These are phyloP conservation scores for Drosophila albomicans DNA, from an alignment of 1,140 invertebrate genomes.

Conservation along the genomic window DNA sequence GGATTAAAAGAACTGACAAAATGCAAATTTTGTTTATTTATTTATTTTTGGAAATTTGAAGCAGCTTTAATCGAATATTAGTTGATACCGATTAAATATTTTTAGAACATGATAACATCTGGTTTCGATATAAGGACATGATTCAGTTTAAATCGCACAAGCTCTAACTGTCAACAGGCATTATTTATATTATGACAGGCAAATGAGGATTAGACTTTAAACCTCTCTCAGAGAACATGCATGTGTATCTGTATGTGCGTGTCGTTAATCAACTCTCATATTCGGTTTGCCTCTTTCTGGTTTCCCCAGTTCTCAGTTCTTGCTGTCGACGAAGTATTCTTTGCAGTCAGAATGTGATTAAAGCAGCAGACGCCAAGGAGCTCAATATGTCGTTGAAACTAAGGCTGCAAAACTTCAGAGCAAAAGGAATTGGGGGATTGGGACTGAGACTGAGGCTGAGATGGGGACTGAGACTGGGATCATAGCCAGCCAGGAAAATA, in stretches of 20 bases:
- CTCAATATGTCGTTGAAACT: conserved; percentile 17
- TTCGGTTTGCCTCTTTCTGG: neutral
- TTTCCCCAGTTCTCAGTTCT: neutral
- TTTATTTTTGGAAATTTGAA: neutral
- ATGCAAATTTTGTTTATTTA: conserved; percentile 66
- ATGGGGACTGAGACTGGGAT: conserved; percentile 12
- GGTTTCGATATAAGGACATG: conserved; percentile 28
- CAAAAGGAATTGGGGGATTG: conserved; percentile 10
- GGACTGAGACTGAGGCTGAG: neutral
- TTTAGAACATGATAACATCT: conserved; percentile 25
- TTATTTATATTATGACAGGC: conserved; percentile 40
- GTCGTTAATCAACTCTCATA: conserved; percentile 62
- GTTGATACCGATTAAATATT: neutral
- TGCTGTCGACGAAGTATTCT: neutral
- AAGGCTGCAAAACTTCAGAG: conserved; percentile 2
- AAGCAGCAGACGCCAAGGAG: conserved; percentile 14
- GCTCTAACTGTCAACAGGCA: conserved; percentile 41
- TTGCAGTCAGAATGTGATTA: conserved; percentile 22
- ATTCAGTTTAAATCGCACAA: conserved; percentile 56
- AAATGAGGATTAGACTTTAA: conserved; percentile 53
- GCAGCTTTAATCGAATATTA: neutral
- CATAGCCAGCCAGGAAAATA: conserved; percentile 55
- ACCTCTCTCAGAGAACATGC: conserved; percentile 7
- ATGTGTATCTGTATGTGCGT: conserved; percentile 18
- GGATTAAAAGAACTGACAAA: conserved; percentile 2